These are phyloP conservation scores for Aphis gossypii DNA, from an alignment of 1,140 invertebrate genomes.

Conservation along the genomic window DNA sequence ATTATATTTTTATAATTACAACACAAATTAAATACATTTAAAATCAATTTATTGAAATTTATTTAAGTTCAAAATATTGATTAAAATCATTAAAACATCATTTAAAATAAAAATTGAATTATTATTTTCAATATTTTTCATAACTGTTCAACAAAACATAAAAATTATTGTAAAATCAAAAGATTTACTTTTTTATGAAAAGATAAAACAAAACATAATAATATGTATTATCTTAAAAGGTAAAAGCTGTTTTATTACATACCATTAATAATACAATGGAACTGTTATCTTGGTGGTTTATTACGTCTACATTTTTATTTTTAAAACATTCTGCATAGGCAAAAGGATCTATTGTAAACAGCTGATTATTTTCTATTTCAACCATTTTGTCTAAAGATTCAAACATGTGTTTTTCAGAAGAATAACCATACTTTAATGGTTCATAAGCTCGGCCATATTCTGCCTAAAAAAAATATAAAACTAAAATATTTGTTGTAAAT, in stretches of 20 bases:
- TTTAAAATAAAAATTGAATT: too few relatives aligned
- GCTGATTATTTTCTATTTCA: not conserved
- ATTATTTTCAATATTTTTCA: not conserved
- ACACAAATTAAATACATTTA: too few relatives aligned
- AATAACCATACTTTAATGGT: constrained; percentile 45
- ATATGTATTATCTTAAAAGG: not conserved
- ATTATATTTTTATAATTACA: not conserved
- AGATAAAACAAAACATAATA: not conserved
- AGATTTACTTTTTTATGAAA: not conserved
- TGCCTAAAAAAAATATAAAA: not conserved
- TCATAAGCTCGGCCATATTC: constrained; percentile 40
- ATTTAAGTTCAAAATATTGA: too few relatives aligned
- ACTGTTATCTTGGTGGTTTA: not conserved
- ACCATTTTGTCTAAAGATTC: constrained; percentile 48
- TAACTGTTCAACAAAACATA: not conserved
- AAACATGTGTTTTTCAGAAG: constrained; percentile 49
- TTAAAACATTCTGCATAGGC: not conserved
- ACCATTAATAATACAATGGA: not conserved
- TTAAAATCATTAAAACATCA: not conserved
- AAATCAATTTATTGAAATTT: too few relatives aligned
- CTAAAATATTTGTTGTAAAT: not conserved
- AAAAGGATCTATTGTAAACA: constrained; percentile 2
- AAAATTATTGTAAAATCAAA: not conserved
- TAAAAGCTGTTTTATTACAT: not conserved
- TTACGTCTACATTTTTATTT: not conserved